Evolutionary conservation across 2,888 invertebrate genomes (phyloP), one percentile per base, ranked within the genome.

Genomic region (Podabrus alpinus): DNA sequence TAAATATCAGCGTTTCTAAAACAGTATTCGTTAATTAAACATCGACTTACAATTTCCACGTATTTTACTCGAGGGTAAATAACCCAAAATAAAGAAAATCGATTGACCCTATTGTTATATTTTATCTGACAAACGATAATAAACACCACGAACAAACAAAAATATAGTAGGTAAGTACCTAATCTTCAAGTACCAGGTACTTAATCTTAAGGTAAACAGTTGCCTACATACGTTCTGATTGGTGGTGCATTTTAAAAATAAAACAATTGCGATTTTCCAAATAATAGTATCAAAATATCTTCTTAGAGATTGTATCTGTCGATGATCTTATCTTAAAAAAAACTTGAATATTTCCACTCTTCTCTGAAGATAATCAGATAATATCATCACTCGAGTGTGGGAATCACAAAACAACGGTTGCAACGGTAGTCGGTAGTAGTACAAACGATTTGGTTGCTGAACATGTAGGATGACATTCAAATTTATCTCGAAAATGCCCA

Each of bases 1-100:
- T 74, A 21, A 45, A 71, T 72, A 71, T 45, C 78, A 78, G 79
- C 73, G 71, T 67, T 45, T 45, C 45, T 45, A 45, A 45, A 45
- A 45, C 45, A 45, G 45, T 45, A 45, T 45, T 45, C 45, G 45
- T 45, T 45, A 45, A 45, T 45, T 45, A 45, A 45, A 45, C 45
- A 45, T 45, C n/a, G 7, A 45, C 45, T 45, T 13, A 13, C 45
- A 45, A 45, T 45, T 45, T 45, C 45, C 45, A 45, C 45, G 45
- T 45, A 45, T 45, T 45, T 45, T 5, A 45, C 45, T n/a, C 7
- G 9, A 45, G 45, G 45, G 45, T 45, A 45, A 45, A n/a, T 45
- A 45, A 45, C 45, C 45, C 45, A 45, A 45, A 45, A 45, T 45
- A 45, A 45, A 45, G n/a, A n/a, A n/a, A n/a, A 45, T 45, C 45